Percentiles rank a stretch among this genome's conserved stretches.
Evolutionary conservation across 1,140 invertebrate species (phyloP).

Genomic region (Diorhabda carinulata): DNA sequence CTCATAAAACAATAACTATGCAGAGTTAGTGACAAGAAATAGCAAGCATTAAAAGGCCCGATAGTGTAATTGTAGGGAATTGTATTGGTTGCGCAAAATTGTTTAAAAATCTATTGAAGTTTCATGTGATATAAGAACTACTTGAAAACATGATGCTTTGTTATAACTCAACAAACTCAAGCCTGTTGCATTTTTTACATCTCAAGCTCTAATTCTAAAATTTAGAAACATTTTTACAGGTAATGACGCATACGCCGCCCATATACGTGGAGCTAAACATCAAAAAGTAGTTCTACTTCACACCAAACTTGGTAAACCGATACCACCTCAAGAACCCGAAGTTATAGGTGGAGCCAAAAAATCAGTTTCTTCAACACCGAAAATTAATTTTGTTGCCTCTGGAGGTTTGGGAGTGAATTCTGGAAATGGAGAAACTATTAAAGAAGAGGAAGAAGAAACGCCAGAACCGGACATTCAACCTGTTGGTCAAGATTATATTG

Average conservation of each 20-base stretch:
- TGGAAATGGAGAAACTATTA: conserved; percentile 50
- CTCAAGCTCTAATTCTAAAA: too few relatives aligned
- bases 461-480: conserved; percentile 79
- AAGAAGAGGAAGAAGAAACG: conserved; percentile 60
- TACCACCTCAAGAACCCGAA: conserved; percentile 92
- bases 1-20: too few relatives aligned
- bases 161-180: too few relatives aligned
- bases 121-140: too few relatives aligned
- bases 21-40: too few relatives aligned
- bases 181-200: too few relatives aligned
- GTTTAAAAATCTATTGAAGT: too few relatives aligned
- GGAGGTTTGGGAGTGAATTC: conserved; percentile 61
- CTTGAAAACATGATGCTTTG: too few relatives aligned
- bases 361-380: conserved; percentile 67
- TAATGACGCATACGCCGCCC: conserved; percentile 95
- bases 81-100: too few relatives aligned
- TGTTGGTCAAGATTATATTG: conserved; percentile 96
- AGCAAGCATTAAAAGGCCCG: too few relatives aligned
- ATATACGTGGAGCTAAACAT: conserved; percentile 96
- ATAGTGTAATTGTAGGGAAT: too few relatives aligned
- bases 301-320: conserved; percentile 94
- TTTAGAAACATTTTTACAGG: conserved; percentile 50
- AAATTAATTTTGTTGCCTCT: conserved; percentile 87
- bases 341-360: conserved; percentile 57
- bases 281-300: conserved; percentile 96